Percentiles rank a stretch among this genome's conserved stretches.
phyloP scores from a whole-genome alignment of 2,888 invertebrate genomes.

The Cyclophora punctaria region DNA sequence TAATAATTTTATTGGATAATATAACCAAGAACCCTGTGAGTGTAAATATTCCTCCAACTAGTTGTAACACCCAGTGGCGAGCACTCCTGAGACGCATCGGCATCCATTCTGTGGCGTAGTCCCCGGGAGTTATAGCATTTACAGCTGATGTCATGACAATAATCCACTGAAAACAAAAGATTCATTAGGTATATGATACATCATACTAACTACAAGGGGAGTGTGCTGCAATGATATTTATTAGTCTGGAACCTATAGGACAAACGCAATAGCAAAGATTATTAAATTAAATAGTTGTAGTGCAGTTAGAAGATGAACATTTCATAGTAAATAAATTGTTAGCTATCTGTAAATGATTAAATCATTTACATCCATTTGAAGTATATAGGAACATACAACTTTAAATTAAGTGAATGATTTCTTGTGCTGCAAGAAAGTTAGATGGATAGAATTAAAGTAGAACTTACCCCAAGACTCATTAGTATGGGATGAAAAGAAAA shows the following conservation, averaged over 20 bases:
- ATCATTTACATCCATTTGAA: too few species aligned
- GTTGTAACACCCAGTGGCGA: constrained; percentile 67
- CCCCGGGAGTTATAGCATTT: constrained; percentile 65
- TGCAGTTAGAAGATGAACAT: too few species aligned
- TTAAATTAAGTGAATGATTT: neutral
- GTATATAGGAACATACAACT: neutral
- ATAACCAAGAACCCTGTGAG: constrained; percentile 56
- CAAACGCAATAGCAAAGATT: too few species aligned
- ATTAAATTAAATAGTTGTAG: too few species aligned
- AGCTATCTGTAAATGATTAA: too few species aligned
- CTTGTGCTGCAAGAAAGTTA: too few species aligned
- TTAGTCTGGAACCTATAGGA: too few species aligned
- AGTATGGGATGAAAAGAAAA: constrained; percentile 67
- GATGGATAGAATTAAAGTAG: too few species aligned
- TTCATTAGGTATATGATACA: too few species aligned
- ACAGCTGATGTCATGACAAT: constrained; percentile 65
- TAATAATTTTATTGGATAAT: constrained; percentile 54
- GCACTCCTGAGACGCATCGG: constrained; percentile 63
- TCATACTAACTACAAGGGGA: too few species aligned
- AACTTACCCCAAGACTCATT: constrained; percentile 65
- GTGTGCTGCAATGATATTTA: too few species aligned
- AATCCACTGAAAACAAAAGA: constrained; percentile 53
- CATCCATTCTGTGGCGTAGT: constrained; percentile 71
- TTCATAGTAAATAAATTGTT: too few species aligned
- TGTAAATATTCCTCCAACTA: constrained; percentile 41